A percentile compares a stretch with the other conserved stretches of the same genome.
These are phyloP conservation scores for Alaudala cheleensis DNA, from an alignment of 2,113 vertebrate genomes.

Conservation along the genomic window DNA sequence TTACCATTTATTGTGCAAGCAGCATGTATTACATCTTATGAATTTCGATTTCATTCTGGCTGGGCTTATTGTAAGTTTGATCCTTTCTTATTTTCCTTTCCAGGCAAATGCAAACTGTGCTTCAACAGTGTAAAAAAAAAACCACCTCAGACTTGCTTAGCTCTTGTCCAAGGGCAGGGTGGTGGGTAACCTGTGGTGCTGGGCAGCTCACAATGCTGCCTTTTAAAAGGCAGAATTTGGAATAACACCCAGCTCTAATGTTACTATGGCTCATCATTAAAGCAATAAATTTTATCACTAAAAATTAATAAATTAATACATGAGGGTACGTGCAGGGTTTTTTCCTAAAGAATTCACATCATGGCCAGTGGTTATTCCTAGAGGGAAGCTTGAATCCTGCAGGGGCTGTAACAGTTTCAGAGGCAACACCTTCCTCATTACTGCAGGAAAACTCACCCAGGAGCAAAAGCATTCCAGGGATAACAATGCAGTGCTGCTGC, in stretches of 20 bases:
- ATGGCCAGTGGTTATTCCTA: neutral
- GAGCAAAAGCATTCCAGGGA: neutral
- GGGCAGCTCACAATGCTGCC: neutral
- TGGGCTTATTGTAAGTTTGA: conserved; percentile 25
- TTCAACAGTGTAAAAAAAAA: neutral
- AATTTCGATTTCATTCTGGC: conserved; percentile 56
- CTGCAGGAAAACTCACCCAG: neutral
- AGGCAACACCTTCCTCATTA: neutral
- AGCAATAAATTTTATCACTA: neutral
- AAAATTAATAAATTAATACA: too few relatives aligned
- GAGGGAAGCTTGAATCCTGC: neutral
- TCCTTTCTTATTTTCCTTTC: conserved; percentile 33
- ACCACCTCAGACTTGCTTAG: neutral
- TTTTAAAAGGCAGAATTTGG: neutral
- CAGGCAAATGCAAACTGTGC: conserved; percentile 2
- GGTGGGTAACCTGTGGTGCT: neutral
- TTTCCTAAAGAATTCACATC: neutral
- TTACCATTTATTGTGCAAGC: conserved; percentile 66
- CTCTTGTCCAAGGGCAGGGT: neutral
- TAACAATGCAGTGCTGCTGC: neutral
- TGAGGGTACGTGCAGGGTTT: neutral
- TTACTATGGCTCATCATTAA: neutral
- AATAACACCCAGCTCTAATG: neutral
- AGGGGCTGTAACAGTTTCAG: neutral
- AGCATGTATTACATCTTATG: conserved; percentile 52